Percentiles rank a stretch among this genome's conserved stretches.
These are phyloP conservation scores for Leucophora obtusa DNA, from an alignment of 2,888 invertebrate genomes.

Conservation along the genomic window DNA sequence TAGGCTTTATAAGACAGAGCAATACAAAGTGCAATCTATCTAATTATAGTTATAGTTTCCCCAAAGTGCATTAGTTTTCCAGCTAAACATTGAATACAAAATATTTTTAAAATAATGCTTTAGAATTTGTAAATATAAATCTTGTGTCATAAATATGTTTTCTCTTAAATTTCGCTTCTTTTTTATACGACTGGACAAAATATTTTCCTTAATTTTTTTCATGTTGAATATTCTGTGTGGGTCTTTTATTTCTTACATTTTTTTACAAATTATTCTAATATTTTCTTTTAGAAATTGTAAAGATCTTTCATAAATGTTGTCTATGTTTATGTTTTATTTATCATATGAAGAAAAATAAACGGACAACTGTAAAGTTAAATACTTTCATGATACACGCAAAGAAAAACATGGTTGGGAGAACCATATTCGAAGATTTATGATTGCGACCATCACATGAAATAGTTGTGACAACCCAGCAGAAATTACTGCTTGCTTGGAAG, in stretches of 20 bases:
- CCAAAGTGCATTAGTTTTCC: constrained; percentile 27
- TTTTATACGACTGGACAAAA: background rate
- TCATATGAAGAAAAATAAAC: background rate
- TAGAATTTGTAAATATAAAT: constrained; percentile 11
- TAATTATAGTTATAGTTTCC: constrained; percentile 46
- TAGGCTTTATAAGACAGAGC: background rate
- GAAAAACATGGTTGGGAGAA: too few relatives aligned
- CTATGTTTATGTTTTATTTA: background rate
- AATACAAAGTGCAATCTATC: constrained; percentile 51
- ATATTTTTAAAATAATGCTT: background rate
- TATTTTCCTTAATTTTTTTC: too few relatives aligned
- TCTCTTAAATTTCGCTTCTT: background rate
- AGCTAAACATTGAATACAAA: background rate
- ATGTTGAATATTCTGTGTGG: too few relatives aligned
- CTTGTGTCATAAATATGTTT: constrained; percentile 21
- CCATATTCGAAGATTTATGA: too few relatives aligned
- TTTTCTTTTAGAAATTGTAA: background rate
- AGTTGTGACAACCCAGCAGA: too few relatives aligned
- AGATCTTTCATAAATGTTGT: background rate
- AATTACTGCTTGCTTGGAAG: too few relatives aligned
- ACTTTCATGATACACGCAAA: constrained; percentile 46
- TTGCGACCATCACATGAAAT: too few relatives aligned
- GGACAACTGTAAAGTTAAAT: constrained; percentile 11
- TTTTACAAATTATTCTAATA: background rate
- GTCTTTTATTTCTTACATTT: too few relatives aligned